Base-by-base conservation (phyloP, 2,797 vertebrate species). In the Lacerta bilineata region DNA sequence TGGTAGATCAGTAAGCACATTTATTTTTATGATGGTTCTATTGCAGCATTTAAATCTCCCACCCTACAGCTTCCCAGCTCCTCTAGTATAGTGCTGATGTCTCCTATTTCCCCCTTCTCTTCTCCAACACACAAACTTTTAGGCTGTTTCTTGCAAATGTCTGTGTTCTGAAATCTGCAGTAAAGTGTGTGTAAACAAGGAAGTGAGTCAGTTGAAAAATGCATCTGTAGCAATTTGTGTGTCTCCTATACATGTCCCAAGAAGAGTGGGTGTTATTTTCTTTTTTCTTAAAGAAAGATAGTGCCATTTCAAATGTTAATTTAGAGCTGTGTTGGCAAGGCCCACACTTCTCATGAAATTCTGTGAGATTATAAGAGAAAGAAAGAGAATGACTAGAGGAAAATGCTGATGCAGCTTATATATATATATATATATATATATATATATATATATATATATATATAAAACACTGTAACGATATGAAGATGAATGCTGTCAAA, bases 251-350 rank as follows among this genome's bases (percentile, higher is more conserved):
- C 41, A 72, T 86, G 71, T 76, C n/a, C 33, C 8, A 85, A 76
- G 61, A 78, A 74, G 66, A n/a, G 33, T 46, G 15, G 66, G 27
- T 69, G 23, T 27, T 72, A n/a, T 75, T 66, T 87, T 18, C 77
- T 7, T 66, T 6, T 83, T 39, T 81, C 61, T 50, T 82, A 84
- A 83, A 69, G 64, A 20, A 86, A 86, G 64, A n/a, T 39, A 87
- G 18, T 36, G 66, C n/a, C 64, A 66, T 90, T 71, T 86, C 36
- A 78, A 83, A 89, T 82, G 79, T 82, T 86, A 86, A 90, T 86
- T 72, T 82, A 78, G 36, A 79, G 74, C 64, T 83, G 27, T 72
- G 36, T 86, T 83, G 80, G 61, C 64, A 83, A 84, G 71, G 27
- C 36, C 46, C 46, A 50, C 0, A 75, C 59, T 75, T 82, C 36